phyloP scores from a whole-genome alignment of 2,888 invertebrate species.

The Gortyna flavago region DNA sequence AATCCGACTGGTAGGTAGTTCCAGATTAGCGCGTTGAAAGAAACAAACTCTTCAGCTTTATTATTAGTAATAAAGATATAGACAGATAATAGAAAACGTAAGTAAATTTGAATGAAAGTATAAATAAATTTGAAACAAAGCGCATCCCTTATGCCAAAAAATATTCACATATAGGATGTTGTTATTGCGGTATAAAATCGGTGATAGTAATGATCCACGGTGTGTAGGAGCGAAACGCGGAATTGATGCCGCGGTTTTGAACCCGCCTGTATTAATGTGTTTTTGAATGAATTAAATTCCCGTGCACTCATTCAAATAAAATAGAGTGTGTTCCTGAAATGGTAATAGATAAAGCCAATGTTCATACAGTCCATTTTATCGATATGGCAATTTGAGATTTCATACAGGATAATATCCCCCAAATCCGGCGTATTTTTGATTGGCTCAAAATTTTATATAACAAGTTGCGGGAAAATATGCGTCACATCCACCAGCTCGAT shows the following conservation, averaged over 20 bases:
- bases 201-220: slow-evolving; percentile 42
- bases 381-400: background rate
- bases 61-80: too few relatives aligned
- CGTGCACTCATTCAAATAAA: slow-evolving; percentile 35
- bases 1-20: too few relatives aligned
- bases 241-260: slow-evolving; percentile 52
- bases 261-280: slow-evolving; percentile 32
- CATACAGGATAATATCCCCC: background rate
- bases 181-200: slow-evolving; percentile 33
- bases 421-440: background rate
- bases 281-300: slow-evolving; percentile 48
- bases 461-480: too few relatives aligned
- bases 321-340: slow-evolving; percentile 8
- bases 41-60: too few relatives aligned
- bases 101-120: too few relatives aligned
- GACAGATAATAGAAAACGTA: too few relatives aligned
- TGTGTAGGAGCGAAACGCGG: slow-evolving; percentile 27
- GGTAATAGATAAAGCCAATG: slow-evolving; percentile 11
- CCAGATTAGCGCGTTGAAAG: too few relatives aligned
- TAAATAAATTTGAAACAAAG: too few relatives aligned
- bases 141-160: too few relatives aligned
- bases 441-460: background rate
- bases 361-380: background rate
- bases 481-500: too few relatives aligned
- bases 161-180: too few relatives aligned